Conservation (phyloP, 2,888 invertebrate genomes). For the Luperina testacea region DNA sequence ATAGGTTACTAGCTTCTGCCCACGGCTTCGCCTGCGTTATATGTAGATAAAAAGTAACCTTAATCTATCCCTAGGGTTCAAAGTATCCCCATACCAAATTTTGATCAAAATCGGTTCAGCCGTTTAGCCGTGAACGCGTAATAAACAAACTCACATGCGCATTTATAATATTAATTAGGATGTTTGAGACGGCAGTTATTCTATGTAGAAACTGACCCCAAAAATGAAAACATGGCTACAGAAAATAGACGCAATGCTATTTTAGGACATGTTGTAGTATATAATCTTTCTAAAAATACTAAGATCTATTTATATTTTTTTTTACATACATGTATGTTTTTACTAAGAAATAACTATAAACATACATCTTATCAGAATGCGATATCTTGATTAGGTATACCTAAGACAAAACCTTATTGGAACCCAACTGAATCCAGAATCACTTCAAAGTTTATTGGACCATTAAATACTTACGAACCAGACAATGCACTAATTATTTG, state of each 20-base stretch:
- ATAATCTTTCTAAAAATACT: not conserved
- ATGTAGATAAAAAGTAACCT: no score
- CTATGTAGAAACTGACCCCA: not conserved
- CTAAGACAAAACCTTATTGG: not conserved
- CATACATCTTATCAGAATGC: not conserved
- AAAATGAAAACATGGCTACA: not conserved
- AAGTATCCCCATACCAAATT: no score
- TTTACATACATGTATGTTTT: no score
- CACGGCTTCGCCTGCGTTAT: no score
- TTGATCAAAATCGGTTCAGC: no score
- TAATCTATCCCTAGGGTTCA: not conserved
- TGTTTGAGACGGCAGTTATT: not conserved
- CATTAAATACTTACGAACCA: constrained; percentile 36
- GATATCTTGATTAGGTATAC: not conserved
- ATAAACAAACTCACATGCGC: no score
- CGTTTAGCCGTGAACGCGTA: no score
- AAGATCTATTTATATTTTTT: not conserved
- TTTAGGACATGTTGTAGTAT: not conserved
- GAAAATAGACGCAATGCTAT: not conserved
- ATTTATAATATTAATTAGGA: no score
- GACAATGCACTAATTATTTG: constrained; percentile 54
- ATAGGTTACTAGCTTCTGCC: no score
- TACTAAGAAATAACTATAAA: no score
- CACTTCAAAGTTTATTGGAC: constrained; percentile 45
- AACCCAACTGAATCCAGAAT: not conserved